Percentiles rank a stretch among this genome's conserved stretches.
These are phyloP conservation scores for Cygnus buccinator DNA, from an alignment of 2,113 vertebrate genomes.

Conservation along the genomic window DNA sequence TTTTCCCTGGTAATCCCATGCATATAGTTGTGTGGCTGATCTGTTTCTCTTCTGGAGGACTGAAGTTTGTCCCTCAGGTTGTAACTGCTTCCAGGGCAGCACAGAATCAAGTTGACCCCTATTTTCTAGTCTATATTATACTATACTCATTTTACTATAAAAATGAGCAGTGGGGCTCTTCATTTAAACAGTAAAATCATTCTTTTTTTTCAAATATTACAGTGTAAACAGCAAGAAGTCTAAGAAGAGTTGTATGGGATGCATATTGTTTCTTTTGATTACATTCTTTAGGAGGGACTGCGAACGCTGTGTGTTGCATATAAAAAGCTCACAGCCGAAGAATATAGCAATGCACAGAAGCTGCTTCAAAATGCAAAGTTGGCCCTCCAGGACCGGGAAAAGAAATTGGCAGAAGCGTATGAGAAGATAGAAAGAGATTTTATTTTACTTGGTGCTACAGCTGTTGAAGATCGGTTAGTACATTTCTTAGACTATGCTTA, in stretches of 20 bases:
- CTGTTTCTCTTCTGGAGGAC: background rate
- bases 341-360: conserved; percentile 78
- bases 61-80: background rate
- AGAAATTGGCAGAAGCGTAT: conserved; percentile 89
- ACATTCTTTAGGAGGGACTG: conserved; percentile 85
- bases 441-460: conserved; percentile 92
- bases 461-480: conserved; percentile 93
- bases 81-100: background rate
- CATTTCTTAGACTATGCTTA: background rate
- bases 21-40: background rate
- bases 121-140: background rate
- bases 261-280: background rate
- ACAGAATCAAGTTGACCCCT: background rate
- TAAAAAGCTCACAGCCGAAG: conserved; percentile 81
- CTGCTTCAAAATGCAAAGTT: conserved; percentile 86
- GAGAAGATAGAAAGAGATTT: conserved; percentile 91
- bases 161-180: background rate
- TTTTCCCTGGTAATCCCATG: background rate
- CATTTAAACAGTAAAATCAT: background rate
- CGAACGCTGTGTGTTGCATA: conserved; percentile 94
- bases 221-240: background rate
- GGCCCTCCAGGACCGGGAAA: conserved; percentile 92
- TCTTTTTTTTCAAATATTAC: background rate
- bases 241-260: background rate
- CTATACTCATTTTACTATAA: background rate